These are phyloP conservation scores for Empidonax alnorum DNA, from an alignment of 2,113 vertebrate species.

Conservation along the genomic window DNA sequence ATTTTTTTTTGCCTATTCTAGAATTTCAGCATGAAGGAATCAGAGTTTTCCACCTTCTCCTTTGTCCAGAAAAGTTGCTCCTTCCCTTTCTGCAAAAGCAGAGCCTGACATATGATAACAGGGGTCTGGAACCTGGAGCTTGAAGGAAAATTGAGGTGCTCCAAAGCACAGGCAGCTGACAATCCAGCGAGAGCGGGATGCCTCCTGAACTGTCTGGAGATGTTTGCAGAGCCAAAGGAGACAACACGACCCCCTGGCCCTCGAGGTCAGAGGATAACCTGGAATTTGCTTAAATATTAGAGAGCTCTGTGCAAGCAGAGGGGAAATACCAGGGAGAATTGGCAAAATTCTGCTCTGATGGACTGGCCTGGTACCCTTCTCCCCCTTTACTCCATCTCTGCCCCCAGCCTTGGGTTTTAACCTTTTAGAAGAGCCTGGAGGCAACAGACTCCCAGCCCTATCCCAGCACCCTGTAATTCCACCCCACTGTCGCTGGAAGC, in stretches of 20 bases:
- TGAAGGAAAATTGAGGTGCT: background rate
- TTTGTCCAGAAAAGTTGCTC: background rate
- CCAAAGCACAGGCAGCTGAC: background rate
- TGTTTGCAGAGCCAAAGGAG: background rate
- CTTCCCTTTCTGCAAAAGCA: background rate
- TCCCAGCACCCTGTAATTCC: background rate
- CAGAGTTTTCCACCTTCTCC: background rate
- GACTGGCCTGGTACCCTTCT: rapidly evolving
- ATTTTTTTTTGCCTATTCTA: background rate
- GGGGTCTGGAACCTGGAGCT: background rate
- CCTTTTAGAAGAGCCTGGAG: background rate
- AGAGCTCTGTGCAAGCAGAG: background rate
- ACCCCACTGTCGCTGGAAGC: rapidly evolving
- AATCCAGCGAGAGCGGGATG: background rate
- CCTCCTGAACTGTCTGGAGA: background rate
- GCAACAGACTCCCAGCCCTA: background rate
- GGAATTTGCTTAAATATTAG: background rate
- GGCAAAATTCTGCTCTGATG: background rate
- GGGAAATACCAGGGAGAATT: background rate
- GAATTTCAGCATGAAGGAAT: background rate
- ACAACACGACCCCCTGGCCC: background rate
- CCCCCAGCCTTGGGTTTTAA: background rate
- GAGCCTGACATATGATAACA: background rate
- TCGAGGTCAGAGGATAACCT: background rate
- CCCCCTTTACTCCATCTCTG: background rate